Conservation (phyloP, 2,888 invertebrate species). For the Opisthograptis luteolata region DNA sequence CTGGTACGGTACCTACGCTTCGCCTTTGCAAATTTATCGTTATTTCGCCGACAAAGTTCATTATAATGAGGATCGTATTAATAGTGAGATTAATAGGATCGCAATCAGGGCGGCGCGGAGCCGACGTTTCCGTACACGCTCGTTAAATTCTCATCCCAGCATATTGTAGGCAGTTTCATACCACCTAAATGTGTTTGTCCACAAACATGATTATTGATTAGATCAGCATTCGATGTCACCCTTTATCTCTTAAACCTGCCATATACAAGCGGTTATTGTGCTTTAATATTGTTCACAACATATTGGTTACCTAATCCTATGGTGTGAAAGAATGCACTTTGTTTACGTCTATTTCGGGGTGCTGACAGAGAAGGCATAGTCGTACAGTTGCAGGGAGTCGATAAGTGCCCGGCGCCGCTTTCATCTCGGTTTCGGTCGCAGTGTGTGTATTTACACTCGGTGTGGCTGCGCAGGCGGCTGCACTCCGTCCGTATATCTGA, state of each 20-base stretch:
- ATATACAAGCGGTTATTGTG: neutral
- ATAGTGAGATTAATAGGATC: slow-evolving; percentile 40
- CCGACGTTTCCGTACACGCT: slow-evolving; percentile 38
- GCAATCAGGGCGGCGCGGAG: slow-evolving; percentile 40
- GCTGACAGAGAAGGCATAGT: slow-evolving; percentile 75
- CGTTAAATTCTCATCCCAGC: slow-evolving; percentile 48
- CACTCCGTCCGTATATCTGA: slow-evolving; percentile 51
- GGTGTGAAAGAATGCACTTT: slow-evolving; percentile 45
- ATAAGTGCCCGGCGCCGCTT: slow-evolving; percentile 80
- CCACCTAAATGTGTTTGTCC: slow-evolving; percentile 35
- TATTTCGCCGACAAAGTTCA: slow-evolving; percentile 9
- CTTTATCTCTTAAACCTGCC: slow-evolving; percentile 4
- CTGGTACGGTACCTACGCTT: neutral
- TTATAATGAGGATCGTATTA: slow-evolving; percentile 20
- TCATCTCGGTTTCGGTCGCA: slow-evolving; percentile 64
- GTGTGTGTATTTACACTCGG: slow-evolving; percentile 68
- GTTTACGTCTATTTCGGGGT: slow-evolving; percentile 74
- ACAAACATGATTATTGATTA: slow-evolving; percentile 30
- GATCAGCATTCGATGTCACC: slow-evolving; percentile 9
- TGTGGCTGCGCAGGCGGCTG: slow-evolving; percentile 49
- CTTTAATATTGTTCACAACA: neutral
- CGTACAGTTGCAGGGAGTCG: slow-evolving; percentile 69
- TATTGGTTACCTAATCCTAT: slow-evolving; percentile 16
- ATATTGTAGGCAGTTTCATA: slow-evolving; percentile 33
- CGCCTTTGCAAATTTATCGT: slow-evolving; percentile 10